Percentiles rank a stretch among this genome's conserved stretches.
phyloP scores from a whole-genome alignment of 1,140 invertebrate genomes.

The Heterodera schachtii region DNA sequence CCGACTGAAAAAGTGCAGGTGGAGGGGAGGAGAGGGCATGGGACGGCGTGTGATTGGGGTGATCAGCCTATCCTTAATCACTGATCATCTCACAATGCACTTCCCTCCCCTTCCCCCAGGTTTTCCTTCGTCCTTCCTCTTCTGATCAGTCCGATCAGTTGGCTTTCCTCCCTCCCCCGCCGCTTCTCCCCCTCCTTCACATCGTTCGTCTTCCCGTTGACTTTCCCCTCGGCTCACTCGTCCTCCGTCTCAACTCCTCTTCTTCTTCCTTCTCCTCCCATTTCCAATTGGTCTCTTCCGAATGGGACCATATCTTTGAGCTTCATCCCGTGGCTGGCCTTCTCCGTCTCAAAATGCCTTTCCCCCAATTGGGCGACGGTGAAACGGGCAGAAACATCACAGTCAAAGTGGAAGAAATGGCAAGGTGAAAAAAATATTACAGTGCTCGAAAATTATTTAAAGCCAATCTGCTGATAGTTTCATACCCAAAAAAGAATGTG shows the following conservation, averaged over 20 bases:
- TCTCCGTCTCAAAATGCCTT: neutral
- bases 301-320: neutral
- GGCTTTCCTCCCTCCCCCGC: neutral
- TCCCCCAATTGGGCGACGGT: neutral
- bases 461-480: too few relatives aligned
- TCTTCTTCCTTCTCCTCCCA: neutral
- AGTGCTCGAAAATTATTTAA: too few relatives aligned
- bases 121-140: neutral
- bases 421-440: neutral
- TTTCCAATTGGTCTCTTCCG: neutral
- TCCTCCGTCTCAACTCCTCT: neutral
- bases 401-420: slow-evolving; percentile 2
- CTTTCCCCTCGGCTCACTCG: neutral
- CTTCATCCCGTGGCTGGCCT: neutral
- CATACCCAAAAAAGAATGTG: too few relatives aligned
- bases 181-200: neutral
- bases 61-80: neutral
- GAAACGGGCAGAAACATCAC: neutral
- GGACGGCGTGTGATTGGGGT: neutral
- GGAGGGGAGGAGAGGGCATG: neutral
- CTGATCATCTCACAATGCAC: neutral
- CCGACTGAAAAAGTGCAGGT: neutral
- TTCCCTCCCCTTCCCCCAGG: neutral
- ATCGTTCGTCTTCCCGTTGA: neutral
- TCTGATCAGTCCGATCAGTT: too few relatives aligned